Percentiles rank a stretch among this genome's conserved stretches.
These are phyloP conservation scores for Upupa epops DNA, from an alignment of 2,113 vertebrate species.

Conservation along the genomic window DNA sequence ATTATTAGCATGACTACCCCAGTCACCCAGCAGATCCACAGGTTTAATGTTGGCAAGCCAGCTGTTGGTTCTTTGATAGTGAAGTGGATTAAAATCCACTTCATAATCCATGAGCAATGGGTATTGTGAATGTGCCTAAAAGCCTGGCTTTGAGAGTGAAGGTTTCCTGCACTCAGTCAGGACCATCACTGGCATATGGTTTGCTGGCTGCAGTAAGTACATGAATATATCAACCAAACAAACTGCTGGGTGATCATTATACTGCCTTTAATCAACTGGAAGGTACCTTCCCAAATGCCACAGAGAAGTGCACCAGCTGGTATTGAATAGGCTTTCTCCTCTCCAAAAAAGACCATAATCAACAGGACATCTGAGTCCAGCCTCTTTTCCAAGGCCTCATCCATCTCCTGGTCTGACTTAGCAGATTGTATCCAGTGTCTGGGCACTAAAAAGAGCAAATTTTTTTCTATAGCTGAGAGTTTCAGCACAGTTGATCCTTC, in stretches of 20 bases:
- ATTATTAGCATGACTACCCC: background rate
- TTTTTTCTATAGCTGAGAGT: background rate
- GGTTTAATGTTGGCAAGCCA: background rate
- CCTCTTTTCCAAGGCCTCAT: background rate
- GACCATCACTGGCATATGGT: background rate
- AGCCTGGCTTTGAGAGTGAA: background rate
- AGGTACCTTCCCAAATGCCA: background rate
- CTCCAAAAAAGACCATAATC: background rate
- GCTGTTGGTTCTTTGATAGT: background rate
- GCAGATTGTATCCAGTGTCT: background rate
- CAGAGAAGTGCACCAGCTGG: conserved; percentile 22
- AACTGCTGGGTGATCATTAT: background rate
- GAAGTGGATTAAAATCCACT: background rate
- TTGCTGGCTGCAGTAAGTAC: background rate
- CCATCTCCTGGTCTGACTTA: background rate
- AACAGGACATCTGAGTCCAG: conserved; percentile 7
- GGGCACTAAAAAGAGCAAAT: background rate
- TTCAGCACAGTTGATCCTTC: background rate
- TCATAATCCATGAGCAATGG: background rate
- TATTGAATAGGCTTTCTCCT: background rate
- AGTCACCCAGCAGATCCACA: background rate
- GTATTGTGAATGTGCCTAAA: background rate
- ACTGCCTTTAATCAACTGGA: conserved; percentile 15
- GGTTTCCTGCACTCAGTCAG: background rate
- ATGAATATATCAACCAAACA: background rate